Conservation (phyloP, 1,140 invertebrate species). For the Lordiphosa mommai region DNA sequence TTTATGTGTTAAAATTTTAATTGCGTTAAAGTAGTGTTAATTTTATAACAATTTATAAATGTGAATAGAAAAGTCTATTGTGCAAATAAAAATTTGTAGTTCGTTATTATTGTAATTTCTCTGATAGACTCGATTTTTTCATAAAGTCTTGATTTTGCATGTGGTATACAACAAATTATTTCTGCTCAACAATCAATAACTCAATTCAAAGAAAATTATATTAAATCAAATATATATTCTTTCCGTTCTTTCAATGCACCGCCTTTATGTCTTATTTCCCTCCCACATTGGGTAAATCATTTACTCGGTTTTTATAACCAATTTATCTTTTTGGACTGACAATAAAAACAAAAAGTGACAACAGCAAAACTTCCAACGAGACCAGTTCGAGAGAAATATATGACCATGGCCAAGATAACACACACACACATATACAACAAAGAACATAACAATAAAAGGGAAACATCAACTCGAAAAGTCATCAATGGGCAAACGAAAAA, state of each 20-base stretch:
- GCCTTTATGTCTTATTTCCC: background rate
- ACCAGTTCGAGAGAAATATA: conserved; percentile 24
- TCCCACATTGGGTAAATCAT: conserved; percentile 24
- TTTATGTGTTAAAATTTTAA: no score
- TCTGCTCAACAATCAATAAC: no score
- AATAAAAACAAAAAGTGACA: conserved; percentile 15
- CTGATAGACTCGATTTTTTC: no score
- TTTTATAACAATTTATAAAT: no score
- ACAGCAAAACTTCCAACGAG: conserved; percentile 32
- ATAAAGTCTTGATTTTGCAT: no score
- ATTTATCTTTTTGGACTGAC: conserved; percentile 28
- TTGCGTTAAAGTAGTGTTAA: no score
- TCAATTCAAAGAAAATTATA: no score
- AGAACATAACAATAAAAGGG: conserved; percentile 44
- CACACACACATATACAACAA: conserved; percentile 13
- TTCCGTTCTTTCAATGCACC: background rate
- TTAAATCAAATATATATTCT: no score
- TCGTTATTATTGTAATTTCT: no score
- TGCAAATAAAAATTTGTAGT: no score
- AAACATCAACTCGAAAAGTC: conserved; percentile 51
- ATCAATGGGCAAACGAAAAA: conserved; percentile 21
- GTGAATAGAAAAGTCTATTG: no score
- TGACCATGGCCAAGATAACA: conserved; percentile 29
- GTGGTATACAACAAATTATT: no score
- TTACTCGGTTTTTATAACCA: conserved; percentile 37